Conservation (phyloP, 2,113 vertebrate species). For the Oreochromis tanganicae region DNA sequence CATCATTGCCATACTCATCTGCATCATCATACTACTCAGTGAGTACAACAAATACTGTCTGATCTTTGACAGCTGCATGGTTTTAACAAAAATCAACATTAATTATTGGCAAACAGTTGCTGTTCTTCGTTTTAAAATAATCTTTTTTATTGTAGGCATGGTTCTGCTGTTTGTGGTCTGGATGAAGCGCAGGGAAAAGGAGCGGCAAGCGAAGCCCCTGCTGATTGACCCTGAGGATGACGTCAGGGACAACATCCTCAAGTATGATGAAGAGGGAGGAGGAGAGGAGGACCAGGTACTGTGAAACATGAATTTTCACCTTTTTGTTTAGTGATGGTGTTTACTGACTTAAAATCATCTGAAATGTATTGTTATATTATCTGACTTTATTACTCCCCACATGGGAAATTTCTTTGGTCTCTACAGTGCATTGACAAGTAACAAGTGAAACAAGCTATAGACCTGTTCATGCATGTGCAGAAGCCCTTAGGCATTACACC, state of each 20-base stretch:
- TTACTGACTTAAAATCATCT: background rate
- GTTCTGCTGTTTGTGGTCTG: slow-evolving; percentile 91
- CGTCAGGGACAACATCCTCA: slow-evolving; percentile 94
- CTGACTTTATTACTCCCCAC: background rate
- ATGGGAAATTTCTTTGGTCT: background rate
- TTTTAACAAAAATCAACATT: background rate
- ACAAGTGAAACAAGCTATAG: background rate
- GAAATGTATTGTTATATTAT: background rate
- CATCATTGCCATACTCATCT: slow-evolving; percentile 92
- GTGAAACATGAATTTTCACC: background rate
- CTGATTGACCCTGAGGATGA: slow-evolving; percentile 96
- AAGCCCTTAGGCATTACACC: background rate
- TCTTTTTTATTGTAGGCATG: slow-evolving; percentile 72
- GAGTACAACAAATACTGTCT: slow-evolving; percentile 45
- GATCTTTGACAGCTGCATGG: background rate
- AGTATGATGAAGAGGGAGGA: slow-evolving; percentile 94
- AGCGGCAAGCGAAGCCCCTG: slow-evolving; percentile 90
- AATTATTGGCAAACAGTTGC: background rate
- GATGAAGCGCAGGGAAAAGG: slow-evolving; percentile 93
- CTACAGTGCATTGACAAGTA: background rate
- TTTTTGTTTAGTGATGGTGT: background rate
- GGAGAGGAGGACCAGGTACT: slow-evolving; percentile 95
- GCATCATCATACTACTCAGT: slow-evolving; percentile 92
- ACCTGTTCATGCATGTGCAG: background rate
- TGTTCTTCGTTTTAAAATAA: background rate